These are phyloP conservation scores for Solenopsis invicta DNA, from an alignment of 1,140 invertebrate species.

Conservation along the genomic window DNA sequence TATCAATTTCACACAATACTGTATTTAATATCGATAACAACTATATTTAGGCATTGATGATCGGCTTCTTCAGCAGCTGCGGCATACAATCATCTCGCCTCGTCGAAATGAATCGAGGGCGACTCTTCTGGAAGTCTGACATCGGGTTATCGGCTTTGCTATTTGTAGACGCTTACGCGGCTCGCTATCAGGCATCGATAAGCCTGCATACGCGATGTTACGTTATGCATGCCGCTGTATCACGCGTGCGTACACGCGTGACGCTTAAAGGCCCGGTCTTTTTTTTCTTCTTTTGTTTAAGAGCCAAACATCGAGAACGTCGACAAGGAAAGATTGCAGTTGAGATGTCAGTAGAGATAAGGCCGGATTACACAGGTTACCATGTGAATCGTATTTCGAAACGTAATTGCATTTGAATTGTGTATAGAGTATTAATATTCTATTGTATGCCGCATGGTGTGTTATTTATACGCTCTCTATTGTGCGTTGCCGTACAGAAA, in stretches of 20 bases:
- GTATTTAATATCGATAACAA: slow-evolving; percentile 18
- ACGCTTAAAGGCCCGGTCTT: background rate
- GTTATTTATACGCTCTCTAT: slow-evolving; percentile 13
- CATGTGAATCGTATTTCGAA: background rate
- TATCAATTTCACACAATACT: background rate
- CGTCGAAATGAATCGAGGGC: slow-evolving; percentile 23
- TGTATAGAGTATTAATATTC: slow-evolving; percentile 23
- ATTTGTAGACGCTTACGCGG: slow-evolving; percentile 37
- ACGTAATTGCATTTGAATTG: slow-evolving; percentile 22
- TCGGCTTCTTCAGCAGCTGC: background rate
- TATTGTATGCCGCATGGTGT: slow-evolving; percentile 12
- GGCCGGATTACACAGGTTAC: background rate
- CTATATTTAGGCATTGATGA: slow-evolving; percentile 1
- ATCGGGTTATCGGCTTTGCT: slow-evolving; percentile 54
- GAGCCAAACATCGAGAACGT: background rate
- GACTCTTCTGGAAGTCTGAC: slow-evolving; percentile 36
- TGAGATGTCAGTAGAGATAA: background rate
- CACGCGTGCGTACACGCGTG: background rate
- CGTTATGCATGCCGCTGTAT: slow-evolving; percentile 24
- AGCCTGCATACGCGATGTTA: slow-evolving; percentile 34
- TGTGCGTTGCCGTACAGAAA: background rate
- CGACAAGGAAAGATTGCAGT: background rate
- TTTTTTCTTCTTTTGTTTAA: background rate
- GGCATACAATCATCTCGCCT: slow-evolving; percentile 1
- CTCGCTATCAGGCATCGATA: slow-evolving; percentile 38